Percentiles rank a stretch among this genome's conserved stretches.
These are phyloP conservation scores for Heteromyza rotundicornis DNA, from an alignment of 2,888 invertebrate genomes.

Conservation along the genomic window DNA sequence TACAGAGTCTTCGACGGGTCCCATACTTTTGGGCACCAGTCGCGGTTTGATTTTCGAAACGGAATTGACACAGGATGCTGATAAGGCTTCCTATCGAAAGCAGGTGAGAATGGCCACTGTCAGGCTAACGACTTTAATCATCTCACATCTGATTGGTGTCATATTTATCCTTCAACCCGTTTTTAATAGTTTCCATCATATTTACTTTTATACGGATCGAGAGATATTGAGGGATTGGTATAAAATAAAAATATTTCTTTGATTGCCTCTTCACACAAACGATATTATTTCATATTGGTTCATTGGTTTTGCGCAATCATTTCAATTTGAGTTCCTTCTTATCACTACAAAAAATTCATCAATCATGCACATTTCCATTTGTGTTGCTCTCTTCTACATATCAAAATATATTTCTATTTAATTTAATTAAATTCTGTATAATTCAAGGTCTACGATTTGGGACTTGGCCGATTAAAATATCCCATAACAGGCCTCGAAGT, in stretches of 20 bases:
- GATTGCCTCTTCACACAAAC: no score
- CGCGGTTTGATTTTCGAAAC: conserved; percentile 91
- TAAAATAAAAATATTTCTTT: no score
- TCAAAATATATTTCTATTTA: conserved; percentile 5
- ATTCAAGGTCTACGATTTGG: conserved; percentile 86
- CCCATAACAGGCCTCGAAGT: conserved; percentile 90
- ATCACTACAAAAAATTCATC: no score
- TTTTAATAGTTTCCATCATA: conserved; percentile 73
- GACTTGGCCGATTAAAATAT: conserved; percentile 73
- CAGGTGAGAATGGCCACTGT: no score
- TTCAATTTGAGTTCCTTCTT: no score
- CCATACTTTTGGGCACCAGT: conserved; percentile 87
- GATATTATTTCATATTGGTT: no score
- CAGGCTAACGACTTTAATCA: no score
- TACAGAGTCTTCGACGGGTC: conserved; percentile 75
- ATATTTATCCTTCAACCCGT: conserved; percentile 25
- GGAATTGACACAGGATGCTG: conserved; percentile 81
- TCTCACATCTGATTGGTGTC: no score
- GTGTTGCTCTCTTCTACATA: no score
- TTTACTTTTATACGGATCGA: conserved; percentile 74
- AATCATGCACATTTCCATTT: no score
- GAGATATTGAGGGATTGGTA: conserved; percentile 80
- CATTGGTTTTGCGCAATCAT: no score
- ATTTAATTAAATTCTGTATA: no score
- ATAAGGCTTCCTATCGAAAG: conserved; percentile 84